Evolutionary conservation across 2,797 vertebrate species (phyloP).

Genomic region (Alfaro cultratus): DNA sequence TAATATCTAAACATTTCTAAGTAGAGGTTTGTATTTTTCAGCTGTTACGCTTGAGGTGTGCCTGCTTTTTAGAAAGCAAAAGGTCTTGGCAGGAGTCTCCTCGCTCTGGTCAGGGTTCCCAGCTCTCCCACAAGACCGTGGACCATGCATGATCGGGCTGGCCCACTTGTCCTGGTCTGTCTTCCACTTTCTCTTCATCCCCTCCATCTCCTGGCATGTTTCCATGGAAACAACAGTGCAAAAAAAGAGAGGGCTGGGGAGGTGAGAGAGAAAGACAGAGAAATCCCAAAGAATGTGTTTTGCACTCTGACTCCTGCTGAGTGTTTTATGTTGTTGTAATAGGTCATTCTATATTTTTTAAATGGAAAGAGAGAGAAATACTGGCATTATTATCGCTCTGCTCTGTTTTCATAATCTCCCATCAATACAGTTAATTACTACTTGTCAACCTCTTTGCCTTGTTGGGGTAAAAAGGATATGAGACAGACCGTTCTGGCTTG

Average conservation of each 20-base stretch:
- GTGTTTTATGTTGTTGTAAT: slow-evolving; percentile 40
- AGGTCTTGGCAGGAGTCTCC: slow-evolving; percentile 28
- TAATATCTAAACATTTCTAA: neutral
- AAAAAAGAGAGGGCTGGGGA: slow-evolving; percentile 20
- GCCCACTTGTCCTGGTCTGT: slow-evolving; percentile 70
- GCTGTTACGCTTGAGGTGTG: neutral
- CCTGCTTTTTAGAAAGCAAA: slow-evolving; percentile 18
- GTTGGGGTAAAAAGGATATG: slow-evolving; percentile 46
- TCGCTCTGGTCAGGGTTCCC: slow-evolving; percentile 46
- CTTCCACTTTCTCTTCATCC: slow-evolving; percentile 65
- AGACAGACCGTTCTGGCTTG: slow-evolving; percentile 57
- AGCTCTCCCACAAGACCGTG: slow-evolving; percentile 69
- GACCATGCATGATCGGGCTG: slow-evolving; percentile 73
- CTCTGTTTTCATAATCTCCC: slow-evolving; percentile 51
- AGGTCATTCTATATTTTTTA: slow-evolving; percentile 20
- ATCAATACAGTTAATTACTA: slow-evolving; percentile 61
- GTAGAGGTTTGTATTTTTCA: neutral
- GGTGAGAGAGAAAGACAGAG: slow-evolving; percentile 33
- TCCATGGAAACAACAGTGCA: slow-evolving; percentile 84
- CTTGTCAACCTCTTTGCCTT: slow-evolving; percentile 56
- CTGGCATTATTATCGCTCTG: slow-evolving; percentile 24
- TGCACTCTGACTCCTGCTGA: slow-evolving; percentile 56
- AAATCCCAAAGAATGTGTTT: slow-evolving; percentile 69
- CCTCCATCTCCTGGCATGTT: slow-evolving; percentile 78
- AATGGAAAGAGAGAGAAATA: slow-evolving; percentile 14